Evolutionary conservation across 2,113 vertebrate species (phyloP).

Genomic region (Solenodon paradoxus): DNA sequence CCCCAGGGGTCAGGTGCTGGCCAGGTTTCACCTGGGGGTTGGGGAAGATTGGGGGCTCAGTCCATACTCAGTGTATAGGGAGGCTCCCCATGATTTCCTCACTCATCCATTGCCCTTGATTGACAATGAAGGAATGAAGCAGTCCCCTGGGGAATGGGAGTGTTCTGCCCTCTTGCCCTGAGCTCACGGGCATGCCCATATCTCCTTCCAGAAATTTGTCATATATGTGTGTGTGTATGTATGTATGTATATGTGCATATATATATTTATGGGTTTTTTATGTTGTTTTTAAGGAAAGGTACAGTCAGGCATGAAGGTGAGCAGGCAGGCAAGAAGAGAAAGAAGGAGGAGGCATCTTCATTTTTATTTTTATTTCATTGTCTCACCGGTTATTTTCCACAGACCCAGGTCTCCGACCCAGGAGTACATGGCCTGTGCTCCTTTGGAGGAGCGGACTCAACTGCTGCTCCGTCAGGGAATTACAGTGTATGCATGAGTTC

Average conservation of each 20-base stretch:
- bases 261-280: too few relatives aligned
- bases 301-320: too few relatives aligned
- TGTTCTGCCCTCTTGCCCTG: rapidly evolving
- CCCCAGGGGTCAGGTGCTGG: neutral
- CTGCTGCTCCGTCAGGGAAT: too few relatives aligned
- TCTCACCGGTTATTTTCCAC: too few relatives aligned
- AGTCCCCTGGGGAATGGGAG: rapidly evolving
- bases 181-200: rapidly evolving
- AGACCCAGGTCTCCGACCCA: too few relatives aligned
- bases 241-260: rapidly evolving
- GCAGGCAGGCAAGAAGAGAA: too few relatives aligned
- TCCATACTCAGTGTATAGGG: neutral
- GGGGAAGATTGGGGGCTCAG: neutral
- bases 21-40: neutral
- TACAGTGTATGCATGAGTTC: neutral
- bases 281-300: too few relatives aligned
- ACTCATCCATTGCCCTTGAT: neutral
- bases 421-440: too few relatives aligned
- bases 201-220: neutral
- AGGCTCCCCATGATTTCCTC: neutral
- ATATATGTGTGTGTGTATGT: too few relatives aligned
- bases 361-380: too few relatives aligned
- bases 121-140: neutral
- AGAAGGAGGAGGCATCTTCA: too few relatives aligned
- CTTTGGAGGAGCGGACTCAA: too few relatives aligned